Evolutionary conservation across 2,797 vertebrate species (phyloP).

Genomic region (Sebastiscus tertius): DNA sequence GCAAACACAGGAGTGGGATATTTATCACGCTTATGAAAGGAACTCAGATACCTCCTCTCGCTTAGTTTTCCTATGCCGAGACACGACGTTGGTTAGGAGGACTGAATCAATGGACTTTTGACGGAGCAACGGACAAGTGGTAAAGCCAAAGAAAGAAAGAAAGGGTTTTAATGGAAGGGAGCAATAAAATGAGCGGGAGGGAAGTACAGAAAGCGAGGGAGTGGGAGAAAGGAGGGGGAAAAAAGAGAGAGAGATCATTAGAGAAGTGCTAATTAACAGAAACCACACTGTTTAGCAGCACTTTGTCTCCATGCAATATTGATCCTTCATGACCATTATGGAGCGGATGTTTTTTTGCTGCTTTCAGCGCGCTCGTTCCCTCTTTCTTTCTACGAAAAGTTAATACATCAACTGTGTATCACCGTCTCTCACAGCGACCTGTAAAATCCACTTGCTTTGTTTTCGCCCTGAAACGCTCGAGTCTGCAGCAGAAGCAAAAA

Average conservation of each 20-base stretch:
- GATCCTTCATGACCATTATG: slow-evolving; percentile 63
- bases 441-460: neutral
- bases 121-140: slow-evolving; percentile 16
- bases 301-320: slow-evolving; percentile 73
- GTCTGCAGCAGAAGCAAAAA: slow-evolving; percentile 16
- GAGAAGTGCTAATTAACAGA: slow-evolving; percentile 75
- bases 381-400: neutral
- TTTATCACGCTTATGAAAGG: slow-evolving; percentile 67
- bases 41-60: slow-evolving; percentile 46
- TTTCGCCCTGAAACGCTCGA: neutral
- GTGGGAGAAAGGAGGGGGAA: neutral
- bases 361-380: slow-evolving; percentile 19
- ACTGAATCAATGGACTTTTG: slow-evolving; percentile 13
- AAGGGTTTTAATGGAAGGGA: slow-evolving; percentile 33
- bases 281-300: slow-evolving; percentile 72
- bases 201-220: slow-evolving; percentile 20
- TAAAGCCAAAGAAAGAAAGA: slow-evolving; percentile 25
- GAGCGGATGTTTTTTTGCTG: slow-evolving; percentile 57
- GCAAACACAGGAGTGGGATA: slow-evolving; percentile 63
- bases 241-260: slow-evolving; percentile 64
- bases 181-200: slow-evolving; percentile 34
- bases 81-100: slow-evolving; percentile 21
- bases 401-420: slow-evolving; percentile 27
- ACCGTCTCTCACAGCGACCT: neutral
- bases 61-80: slow-evolving; percentile 36